Evolutionary conservation across 1,140 invertebrate genomes (phyloP).

Genomic region (Ptiloglossa arizonensis): DNA sequence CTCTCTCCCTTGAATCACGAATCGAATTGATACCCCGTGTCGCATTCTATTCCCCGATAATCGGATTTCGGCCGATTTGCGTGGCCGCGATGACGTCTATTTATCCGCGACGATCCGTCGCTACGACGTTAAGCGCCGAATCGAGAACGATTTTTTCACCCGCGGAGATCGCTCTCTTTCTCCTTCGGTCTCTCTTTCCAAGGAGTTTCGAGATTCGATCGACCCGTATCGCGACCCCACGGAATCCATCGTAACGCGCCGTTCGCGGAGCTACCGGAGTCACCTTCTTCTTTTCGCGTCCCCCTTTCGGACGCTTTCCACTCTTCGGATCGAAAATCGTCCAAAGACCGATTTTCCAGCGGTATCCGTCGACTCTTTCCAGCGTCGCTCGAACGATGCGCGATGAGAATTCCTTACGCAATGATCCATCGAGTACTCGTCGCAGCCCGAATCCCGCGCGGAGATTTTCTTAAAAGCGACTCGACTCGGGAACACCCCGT

Average conservation of each 20-base stretch:
- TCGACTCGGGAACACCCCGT: not conserved
- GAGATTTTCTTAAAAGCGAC: too few species aligned
- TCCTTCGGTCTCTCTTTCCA: too few species aligned
- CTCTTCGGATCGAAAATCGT: too few species aligned
- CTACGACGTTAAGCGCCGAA: constrained; percentile 35
- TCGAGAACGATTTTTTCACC: not conserved
- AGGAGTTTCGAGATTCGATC: not conserved
- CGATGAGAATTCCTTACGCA: too few species aligned
- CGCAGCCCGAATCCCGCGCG: not conserved
- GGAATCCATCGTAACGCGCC: too few species aligned
- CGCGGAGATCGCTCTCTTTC: not conserved
- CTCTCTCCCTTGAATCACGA: constrained; percentile 54
- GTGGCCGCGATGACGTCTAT: constrained; percentile 52
- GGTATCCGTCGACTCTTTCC: not conserved
- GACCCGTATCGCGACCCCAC: too few species aligned
- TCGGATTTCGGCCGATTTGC: constrained; percentile 62
- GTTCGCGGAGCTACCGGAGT: too few species aligned
- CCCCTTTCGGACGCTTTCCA: too few species aligned
- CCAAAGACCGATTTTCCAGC: too few species aligned
- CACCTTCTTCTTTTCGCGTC: too few species aligned
- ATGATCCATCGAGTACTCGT: too few species aligned
- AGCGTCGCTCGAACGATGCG: too few species aligned
- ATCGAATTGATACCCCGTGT: constrained; percentile 65
- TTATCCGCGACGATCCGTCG: constrained; percentile 44
- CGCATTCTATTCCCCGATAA: constrained; percentile 60